phyloP scores from a whole-genome alignment of 2,113 vertebrate species.

The Plestiodon gilberti region DNA sequence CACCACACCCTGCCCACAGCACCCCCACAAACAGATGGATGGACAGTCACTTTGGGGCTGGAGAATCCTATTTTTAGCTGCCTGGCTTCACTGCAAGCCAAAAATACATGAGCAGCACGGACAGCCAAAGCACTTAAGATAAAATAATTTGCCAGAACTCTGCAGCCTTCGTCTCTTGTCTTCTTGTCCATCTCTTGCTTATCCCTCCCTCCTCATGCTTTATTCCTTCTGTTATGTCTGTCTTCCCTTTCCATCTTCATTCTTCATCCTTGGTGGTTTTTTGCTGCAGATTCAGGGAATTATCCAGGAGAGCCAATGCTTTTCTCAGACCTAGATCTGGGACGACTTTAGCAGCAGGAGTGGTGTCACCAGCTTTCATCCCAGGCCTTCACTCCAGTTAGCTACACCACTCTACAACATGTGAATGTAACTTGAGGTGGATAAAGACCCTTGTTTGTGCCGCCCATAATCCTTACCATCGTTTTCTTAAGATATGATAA shows the following conservation, averaged over 20 bases:
- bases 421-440: neutral
- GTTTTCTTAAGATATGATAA: neutral
- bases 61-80: slow-evolving; percentile 72
- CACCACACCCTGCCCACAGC: slow-evolving; percentile 56
- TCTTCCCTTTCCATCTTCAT: neutral
- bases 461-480: neutral
- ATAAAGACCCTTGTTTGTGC: neutral
- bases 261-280: neutral
- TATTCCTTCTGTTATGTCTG: fast-evolving
- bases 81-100: slow-evolving; percentile 52
- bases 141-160: slow-evolving; percentile 28
- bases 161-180: neutral
- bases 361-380: neutral
- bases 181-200: slow-evolving; percentile 26
- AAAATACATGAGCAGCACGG: slow-evolving; percentile 58
- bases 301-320: neutral
- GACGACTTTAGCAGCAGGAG: neutral
- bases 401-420: neutral
- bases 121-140: slow-evolving; percentile 57
- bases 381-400: neutral
- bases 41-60: slow-evolving; percentile 59
- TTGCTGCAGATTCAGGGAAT: neutral
- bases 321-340: neutral
- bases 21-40: slow-evolving; percentile 54
- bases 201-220: neutral